A percentile compares a stretch with the other conserved stretches of the same genome.
These are phyloP conservation scores for Turdus rufiventris DNA, from an alignment of 2,113 vertebrate genomes.

Conservation along the genomic window DNA sequence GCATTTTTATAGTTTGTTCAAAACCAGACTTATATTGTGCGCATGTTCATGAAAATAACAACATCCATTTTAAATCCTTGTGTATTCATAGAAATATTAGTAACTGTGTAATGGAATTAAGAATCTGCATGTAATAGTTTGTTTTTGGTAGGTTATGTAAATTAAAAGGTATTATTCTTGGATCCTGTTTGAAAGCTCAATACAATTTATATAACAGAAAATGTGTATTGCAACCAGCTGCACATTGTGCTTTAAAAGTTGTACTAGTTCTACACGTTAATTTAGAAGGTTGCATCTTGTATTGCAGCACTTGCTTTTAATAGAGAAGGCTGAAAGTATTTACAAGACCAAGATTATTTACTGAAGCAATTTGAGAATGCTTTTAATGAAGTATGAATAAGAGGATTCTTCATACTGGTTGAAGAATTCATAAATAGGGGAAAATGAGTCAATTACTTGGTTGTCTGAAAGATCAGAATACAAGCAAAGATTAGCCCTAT, in stretches of 20 bases:
- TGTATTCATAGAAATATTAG: not conserved
- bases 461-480: not conserved
- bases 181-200: not conserved
- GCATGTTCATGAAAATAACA: not conserved
- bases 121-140: not conserved
- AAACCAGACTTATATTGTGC: not conserved
- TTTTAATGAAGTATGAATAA: slow-evolving; percentile 7
- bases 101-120: not conserved
- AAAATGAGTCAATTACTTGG: not conserved
- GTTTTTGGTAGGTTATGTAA: not conserved
- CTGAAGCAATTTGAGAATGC: not conserved
- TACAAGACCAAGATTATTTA: slow-evolving; percentile 9
- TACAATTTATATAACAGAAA: not conserved
- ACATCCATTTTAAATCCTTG: not conserved
- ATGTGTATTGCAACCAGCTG: not conserved
- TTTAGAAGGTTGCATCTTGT: not conserved
- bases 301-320: not conserved
- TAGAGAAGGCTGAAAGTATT: not conserved
- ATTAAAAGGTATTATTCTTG: not conserved
- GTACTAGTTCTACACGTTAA: not conserved
- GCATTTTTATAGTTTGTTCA: not conserved
- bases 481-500: not conserved
- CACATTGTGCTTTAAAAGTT: not conserved
- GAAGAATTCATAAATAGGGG: not conserved
- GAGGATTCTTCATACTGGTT: not conserved